Percentiles rank a stretch among this genome's conserved stretches.
These are phyloP conservation scores for Lepidocolaptes lacrymiger DNA, from an alignment of 2,797 vertebrate species.

Conservation along the genomic window DNA sequence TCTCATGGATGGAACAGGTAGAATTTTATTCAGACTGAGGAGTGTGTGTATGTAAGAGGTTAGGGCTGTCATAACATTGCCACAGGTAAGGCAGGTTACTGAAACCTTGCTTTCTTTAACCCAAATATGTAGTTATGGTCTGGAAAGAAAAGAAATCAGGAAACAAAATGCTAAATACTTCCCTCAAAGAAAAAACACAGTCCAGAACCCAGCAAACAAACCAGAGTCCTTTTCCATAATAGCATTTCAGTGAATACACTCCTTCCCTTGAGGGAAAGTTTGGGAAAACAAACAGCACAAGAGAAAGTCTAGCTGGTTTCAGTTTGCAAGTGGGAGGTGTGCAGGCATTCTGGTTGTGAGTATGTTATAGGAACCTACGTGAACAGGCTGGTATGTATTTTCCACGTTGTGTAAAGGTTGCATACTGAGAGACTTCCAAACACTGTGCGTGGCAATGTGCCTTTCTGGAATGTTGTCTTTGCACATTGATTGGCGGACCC, in stretches of 20 bases:
- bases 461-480: not conserved
- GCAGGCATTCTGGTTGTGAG: not conserved
- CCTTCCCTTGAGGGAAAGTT: conserved; percentile 10
- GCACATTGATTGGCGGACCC: not conserved
- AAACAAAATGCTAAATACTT: not conserved
- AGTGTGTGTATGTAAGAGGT: not conserved
- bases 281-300: conserved; percentile 5
- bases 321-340: conserved; percentile 22
- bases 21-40: not conserved
- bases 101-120: not conserved
- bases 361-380: not conserved
- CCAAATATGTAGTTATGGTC: not conserved
- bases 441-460: not conserved
- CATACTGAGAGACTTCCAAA: not conserved
- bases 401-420: not conserved
- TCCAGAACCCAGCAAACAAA: not conserved
- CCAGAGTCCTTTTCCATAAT: not conserved
- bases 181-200: not conserved
- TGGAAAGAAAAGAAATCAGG: not conserved
- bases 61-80: not conserved
- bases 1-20: not conserved
- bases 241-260: not conserved
- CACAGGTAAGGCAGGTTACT: not conserved
- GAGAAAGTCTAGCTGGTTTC: conserved; percentile 17
- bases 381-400: not conserved